These are phyloP conservation scores for Merluccius polli DNA, from an alignment of 2,797 vertebrate genomes.

Conservation along the genomic window DNA sequence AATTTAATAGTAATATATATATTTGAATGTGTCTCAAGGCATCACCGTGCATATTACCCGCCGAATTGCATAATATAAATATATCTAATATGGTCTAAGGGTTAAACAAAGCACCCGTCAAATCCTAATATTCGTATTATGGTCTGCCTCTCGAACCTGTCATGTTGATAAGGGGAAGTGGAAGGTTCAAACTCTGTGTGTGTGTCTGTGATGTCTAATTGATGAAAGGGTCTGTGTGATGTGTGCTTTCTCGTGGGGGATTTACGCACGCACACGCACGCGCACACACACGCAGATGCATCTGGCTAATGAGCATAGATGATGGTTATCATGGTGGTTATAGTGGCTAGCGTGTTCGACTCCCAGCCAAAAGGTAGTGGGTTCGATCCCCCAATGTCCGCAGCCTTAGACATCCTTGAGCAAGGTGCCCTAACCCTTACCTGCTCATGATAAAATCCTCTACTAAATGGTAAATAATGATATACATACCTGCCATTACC, in stretches of 20 bases:
- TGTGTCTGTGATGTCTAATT: slow-evolving; percentile 28
- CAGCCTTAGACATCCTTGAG: not conserved
- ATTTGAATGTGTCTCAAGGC: slow-evolving; percentile 16
- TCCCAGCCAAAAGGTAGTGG: too few relatives aligned
- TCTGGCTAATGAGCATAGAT: too few relatives aligned
- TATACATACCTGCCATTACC: too few relatives aligned
- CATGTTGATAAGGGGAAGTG: slow-evolving; percentile 17
- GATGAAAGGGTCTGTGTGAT: slow-evolving; percentile 38
- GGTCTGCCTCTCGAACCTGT: not conserved
- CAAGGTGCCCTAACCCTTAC: not conserved
- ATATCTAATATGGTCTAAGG: slow-evolving; percentile 6
- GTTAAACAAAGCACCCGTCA: slow-evolving; percentile 2
- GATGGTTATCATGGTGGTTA: too few relatives aligned
- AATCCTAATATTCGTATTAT: slow-evolving; percentile 11
- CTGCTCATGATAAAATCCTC: not conserved
- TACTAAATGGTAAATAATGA: not conserved
- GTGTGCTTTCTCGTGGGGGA: not conserved
- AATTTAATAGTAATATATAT: not conserved
- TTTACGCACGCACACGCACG: not conserved
- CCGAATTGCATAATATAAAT: not conserved
- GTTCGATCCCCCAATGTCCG: not conserved
- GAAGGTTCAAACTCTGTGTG: slow-evolving; percentile 44
- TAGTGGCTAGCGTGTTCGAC: too few relatives aligned
- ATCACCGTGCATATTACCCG: slow-evolving; percentile 11
- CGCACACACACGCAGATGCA: too few relatives aligned